phyloP scores from a whole-genome alignment of 2,888 invertebrate genomes.

The Drosophila anomalata region DNA sequence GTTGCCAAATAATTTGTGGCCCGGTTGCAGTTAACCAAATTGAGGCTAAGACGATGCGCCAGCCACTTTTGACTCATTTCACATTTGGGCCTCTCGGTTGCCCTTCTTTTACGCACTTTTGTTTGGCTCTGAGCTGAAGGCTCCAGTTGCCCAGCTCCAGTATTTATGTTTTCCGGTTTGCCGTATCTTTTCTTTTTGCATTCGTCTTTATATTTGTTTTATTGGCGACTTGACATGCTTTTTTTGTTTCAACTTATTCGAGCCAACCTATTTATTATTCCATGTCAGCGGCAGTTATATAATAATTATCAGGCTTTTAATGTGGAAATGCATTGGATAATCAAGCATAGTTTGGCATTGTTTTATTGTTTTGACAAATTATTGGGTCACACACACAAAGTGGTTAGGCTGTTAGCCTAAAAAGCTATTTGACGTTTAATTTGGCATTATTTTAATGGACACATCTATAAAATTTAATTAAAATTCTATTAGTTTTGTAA shows the following conservation, averaged over 20 bases:
- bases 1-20: slow-evolving; percentile 75
- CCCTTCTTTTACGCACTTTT: slow-evolving; percentile 71
- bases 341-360: slow-evolving; percentile 19
- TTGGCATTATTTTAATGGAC: not conserved
- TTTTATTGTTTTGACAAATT: slow-evolving; percentile 16
- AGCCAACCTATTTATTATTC: slow-evolving; percentile 65
- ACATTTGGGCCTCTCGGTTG: slow-evolving; percentile 42
- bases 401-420: not conserved
- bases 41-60: slow-evolving; percentile 66
- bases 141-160: slow-evolving; percentile 7
- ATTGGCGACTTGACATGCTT: slow-evolving; percentile 68
- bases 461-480: not conserved
- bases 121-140: slow-evolving; percentile 30
- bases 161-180: slow-evolving; percentile 70
- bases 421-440: not conserved
- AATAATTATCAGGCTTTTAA: slow-evolving; percentile 58
- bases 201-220: slow-evolving; percentile 54
- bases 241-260: slow-evolving; percentile 28
- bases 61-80: slow-evolving; percentile 15
- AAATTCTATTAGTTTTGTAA: not conserved
- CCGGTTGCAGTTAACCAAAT: slow-evolving; percentile 57
- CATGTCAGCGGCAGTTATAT: slow-evolving; percentile 59
- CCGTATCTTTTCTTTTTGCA: slow-evolving; percentile 43
- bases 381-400: slow-evolving; percentile 18
- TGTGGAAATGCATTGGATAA: slow-evolving; percentile 61